Percentiles rank a stretch among this genome's conserved stretches.
phyloP scores from a whole-genome alignment of 2,888 invertebrate species.

The Cerastis leucographa region DNA sequence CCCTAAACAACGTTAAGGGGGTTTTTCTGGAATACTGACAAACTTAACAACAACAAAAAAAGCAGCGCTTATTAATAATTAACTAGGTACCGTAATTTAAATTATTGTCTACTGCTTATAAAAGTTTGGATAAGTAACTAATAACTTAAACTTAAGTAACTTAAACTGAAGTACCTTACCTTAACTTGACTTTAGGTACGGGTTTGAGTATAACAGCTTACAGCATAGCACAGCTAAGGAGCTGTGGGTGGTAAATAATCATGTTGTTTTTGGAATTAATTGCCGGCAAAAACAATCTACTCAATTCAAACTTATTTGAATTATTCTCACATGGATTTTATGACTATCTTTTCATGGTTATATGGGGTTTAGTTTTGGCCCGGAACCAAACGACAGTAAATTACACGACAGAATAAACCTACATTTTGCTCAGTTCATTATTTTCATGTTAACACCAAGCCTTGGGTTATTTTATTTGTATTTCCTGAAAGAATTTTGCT shows the following conservation, averaged over 20 bases:
- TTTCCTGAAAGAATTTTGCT: constrained; percentile 32
- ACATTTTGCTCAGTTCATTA: constrained; percentile 34
- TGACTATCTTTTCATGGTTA: constrained; percentile 9
- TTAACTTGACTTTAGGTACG: too few species aligned
- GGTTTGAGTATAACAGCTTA: not conserved
- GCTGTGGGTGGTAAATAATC: not conserved
- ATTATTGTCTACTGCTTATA: too few species aligned
- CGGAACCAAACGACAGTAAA: constrained; percentile 30
- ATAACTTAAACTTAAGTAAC: too few species aligned
- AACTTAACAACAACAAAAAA: too few species aligned
- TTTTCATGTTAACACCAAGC: constrained; percentile 24
- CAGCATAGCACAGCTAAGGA: not conserved
- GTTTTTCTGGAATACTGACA: too few species aligned
- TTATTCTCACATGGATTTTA: constrained; percentile 5
- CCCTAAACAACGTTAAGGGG: too few species aligned
- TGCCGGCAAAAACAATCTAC: not conserved
- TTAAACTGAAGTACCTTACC: too few species aligned
- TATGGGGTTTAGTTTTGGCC: constrained; percentile 19
- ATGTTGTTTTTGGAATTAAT: not conserved
- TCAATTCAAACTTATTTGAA: not conserved
- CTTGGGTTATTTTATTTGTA: constrained; percentile 18
- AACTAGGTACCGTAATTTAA: too few species aligned
- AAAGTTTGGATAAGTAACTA: too few species aligned
- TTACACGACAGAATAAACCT: constrained; percentile 25
- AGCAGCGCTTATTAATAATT: too few species aligned